Evolutionary conservation across 2,888 invertebrate species (phyloP).

Genomic region (Diadegma fenestrale): DNA sequence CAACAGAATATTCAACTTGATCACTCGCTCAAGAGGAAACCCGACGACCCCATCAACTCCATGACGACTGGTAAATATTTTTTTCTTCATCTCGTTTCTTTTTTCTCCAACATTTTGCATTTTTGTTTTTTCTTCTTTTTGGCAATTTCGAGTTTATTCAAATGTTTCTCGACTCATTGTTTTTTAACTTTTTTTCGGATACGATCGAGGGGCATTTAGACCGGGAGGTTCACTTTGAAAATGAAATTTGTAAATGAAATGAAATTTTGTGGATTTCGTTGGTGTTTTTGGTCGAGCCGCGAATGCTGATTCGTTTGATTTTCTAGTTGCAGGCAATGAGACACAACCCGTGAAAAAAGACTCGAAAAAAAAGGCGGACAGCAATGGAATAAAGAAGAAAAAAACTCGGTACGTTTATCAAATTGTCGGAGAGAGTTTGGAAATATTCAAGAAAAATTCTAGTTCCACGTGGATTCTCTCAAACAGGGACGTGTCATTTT

Average conservation of each 20-base stretch:
- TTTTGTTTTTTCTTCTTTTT: neutral
- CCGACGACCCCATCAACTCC: conserved; percentile 80
- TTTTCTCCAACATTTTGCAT: too few species aligned
- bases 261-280: too few species aligned
- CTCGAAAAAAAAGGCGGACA: conserved; percentile 93
- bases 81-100: neutral
- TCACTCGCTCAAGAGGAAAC: conserved; percentile 81
- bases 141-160: neutral
- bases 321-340: conserved; percentile 72
- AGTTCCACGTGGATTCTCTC: too few species aligned
- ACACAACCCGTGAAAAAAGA: conserved; percentile 87
- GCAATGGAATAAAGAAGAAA: conserved; percentile 95
- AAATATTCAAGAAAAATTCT: too few species aligned
- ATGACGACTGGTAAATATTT: conserved; percentile 78
- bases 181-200: too few species aligned
- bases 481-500: too few species aligned
- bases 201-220: too few species aligned
- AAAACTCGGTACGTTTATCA: conserved; percentile 91
- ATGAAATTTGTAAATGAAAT: neutral
- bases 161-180: neutral
- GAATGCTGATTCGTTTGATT: neutral
- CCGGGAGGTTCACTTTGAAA: too few species aligned
- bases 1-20: conserved; percentile 81
- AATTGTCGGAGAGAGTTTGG: too few species aligned
- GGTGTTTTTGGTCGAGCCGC: too few species aligned